Percentiles rank a stretch among this genome's conserved stretches.
These are phyloP conservation scores for Spodoptera litura DNA, from an alignment of 1,140 invertebrate genomes.

Conservation along the genomic window DNA sequence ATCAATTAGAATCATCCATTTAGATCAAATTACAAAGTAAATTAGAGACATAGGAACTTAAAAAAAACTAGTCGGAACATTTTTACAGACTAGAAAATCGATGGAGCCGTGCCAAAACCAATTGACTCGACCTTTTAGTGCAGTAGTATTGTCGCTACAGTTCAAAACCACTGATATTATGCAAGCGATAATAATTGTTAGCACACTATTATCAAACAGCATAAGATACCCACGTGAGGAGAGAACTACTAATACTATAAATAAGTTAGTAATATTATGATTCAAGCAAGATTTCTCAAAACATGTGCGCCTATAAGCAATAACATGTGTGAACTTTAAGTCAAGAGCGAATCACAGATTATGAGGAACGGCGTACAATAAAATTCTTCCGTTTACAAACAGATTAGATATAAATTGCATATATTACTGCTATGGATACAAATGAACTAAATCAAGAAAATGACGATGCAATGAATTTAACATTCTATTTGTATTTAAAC, in stretches of 20 bases:
- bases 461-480: slow-evolving; percentile 16
- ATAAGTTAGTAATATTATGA: neutral
- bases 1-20: too few species aligned
- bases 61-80: neutral
- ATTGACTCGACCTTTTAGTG: slow-evolving; percentile 13
- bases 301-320: slow-evolving; percentile 1
- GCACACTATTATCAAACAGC: neutral
- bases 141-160: neutral
- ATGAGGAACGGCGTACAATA: neutral
- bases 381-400: neutral
- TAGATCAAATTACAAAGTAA: too few species aligned
- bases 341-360: slow-evolving; percentile 15
- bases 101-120: slow-evolving; percentile 12
- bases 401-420: slow-evolving; percentile 19
- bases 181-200: slow-evolving; percentile 13
- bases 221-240: neutral
- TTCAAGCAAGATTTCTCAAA: neutral
- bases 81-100: neutral
- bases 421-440: neutral
- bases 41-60: neutral
- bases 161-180: slow-evolving; percentile 19
- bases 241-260: neutral
- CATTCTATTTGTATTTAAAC: slow-evolving; percentile 4
- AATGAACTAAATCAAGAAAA: neutral
- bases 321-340: neutral